Percentiles rank a stretch among this genome's conserved stretches.
Conservation (phyloP, 2,888 invertebrate genomes). For the Seira sanloemensis region DNA sequence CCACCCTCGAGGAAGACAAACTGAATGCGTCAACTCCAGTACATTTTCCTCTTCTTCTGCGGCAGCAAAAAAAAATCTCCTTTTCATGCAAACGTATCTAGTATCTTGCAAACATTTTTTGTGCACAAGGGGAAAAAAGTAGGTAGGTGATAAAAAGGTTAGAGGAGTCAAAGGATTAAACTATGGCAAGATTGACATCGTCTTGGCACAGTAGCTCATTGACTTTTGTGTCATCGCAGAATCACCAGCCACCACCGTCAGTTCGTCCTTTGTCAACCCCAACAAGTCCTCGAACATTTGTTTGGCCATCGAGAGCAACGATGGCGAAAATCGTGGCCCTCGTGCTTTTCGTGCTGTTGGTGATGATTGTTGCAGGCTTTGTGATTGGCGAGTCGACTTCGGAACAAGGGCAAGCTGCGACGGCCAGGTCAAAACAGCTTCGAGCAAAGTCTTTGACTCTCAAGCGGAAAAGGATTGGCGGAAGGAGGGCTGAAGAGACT, state of each 20-base stretch:
- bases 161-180: constrained; percentile 50
- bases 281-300: constrained; percentile 34
- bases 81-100: background rate
- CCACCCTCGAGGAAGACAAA: background rate
- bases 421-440: constrained; percentile 13
- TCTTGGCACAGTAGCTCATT: constrained; percentile 59
- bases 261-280: constrained; percentile 43
- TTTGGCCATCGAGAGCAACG: constrained; percentile 22
- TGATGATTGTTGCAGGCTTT: constrained; percentile 33
- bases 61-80: background rate
- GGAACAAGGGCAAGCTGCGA: background rate
- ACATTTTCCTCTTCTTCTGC: background rate
- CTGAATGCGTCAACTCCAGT: background rate
- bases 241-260: constrained; percentile 36
- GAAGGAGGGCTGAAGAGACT: background rate
- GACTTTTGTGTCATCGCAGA: constrained; percentile 59
- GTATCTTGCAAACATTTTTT: background rate
- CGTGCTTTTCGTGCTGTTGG: constrained; percentile 32
- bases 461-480: background rate
- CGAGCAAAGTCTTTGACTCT: constrained; percentile 21
- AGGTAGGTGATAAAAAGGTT: constrained; percentile 32
- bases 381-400: constrained; percentile 32
- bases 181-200: constrained; percentile 47
- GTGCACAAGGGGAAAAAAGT: background rate
- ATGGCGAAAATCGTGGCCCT: constrained; percentile 63